Base-by-base conservation (phyloP, 2,113 vertebrate genomes). In the Alaudala cheleensis region DNA sequence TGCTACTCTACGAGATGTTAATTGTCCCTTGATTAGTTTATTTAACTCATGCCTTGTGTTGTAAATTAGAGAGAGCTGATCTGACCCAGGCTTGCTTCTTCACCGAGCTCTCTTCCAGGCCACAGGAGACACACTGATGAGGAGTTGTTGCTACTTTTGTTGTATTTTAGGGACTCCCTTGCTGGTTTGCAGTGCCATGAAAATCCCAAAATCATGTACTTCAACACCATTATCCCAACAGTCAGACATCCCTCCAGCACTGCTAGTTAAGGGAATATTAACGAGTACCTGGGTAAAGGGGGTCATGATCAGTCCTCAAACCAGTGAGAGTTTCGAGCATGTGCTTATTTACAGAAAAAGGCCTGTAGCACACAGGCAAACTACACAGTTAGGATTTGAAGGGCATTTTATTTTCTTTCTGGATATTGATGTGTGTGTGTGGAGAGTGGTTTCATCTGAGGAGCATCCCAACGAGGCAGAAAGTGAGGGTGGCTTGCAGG, bases 1-100 rank as follows among this genome's bases (percentile, higher is more conserved):
- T 73, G 88, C 95, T 93, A 70, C 82, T 73, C 87, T 88, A 40
- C 72, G 47, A 33, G 49, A 71, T 66, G 80, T 29, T 76, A 91
- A 74, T 90, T 90, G 77, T 65, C 24, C 72, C 67, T 88, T 29
- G n/a, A 81, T 81, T 90, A 44, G 66, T 74, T 83, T 70, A 34
- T 90, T 86, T 83, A 81, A 86, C 64, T 47, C 50, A 50, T 66
- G 37, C 40, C 69, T 94, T 61, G 33, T 85, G 74, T 47, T 85
- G 50, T 66, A 79, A 91, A 90, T 96, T 71, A 80, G 76, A 69
- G 78, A 64, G 71, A 54, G 67, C 61, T 54, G 69, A 15, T 78
- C 50, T 80, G 64, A 40, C 37, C 57, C 71, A 29, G 72, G 26
- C 70, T 86, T 61, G 33, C 65, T 87, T 81, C 77, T 78, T 86